A percentile compares a stretch with the other conserved stretches of the same genome.
These are phyloP conservation scores for Macrocentrus cingulum DNA, from an alignment of 1,140 invertebrate genomes.

Conservation along the genomic window DNA sequence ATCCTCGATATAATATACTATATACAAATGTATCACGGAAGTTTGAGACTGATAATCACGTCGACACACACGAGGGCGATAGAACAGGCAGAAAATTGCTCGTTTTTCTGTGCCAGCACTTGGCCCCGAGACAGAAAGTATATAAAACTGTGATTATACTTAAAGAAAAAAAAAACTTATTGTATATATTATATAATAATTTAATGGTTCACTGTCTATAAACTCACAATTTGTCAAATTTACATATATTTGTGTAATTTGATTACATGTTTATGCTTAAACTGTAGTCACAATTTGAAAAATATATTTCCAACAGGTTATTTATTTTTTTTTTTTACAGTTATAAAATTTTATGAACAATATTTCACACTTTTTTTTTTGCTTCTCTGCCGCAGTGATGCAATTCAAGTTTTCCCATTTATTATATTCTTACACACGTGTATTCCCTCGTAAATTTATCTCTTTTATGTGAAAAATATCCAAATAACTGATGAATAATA, in stretches of 20 bases:
- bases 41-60: slow-evolving; percentile 2
- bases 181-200: neutral
- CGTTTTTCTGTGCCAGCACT: neutral
- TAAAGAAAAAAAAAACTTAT: neutral
- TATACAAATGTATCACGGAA: neutral
- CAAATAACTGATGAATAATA: too few species aligned
- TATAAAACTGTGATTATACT: neutral
- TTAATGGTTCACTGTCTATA: neutral
- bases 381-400: too few species aligned
- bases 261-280: neutral
- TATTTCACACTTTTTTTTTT: too few species aligned
- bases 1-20: neutral
- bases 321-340: too few species aligned
- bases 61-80: neutral
- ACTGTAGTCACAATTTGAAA: too few species aligned
- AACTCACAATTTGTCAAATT: neutral
- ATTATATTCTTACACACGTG: too few species aligned
- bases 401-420: too few species aligned
- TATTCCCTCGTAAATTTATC: too few species aligned
- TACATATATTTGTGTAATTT: slow-evolving; percentile 3
- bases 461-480: too few species aligned
- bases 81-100: neutral
- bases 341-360: too few species aligned
- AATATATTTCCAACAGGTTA: too few species aligned
- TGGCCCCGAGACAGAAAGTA: neutral